These are phyloP conservation scores for Cyprinodon diabolis DNA, from an alignment of 2,797 vertebrate genomes.

Conservation along the genomic window DNA sequence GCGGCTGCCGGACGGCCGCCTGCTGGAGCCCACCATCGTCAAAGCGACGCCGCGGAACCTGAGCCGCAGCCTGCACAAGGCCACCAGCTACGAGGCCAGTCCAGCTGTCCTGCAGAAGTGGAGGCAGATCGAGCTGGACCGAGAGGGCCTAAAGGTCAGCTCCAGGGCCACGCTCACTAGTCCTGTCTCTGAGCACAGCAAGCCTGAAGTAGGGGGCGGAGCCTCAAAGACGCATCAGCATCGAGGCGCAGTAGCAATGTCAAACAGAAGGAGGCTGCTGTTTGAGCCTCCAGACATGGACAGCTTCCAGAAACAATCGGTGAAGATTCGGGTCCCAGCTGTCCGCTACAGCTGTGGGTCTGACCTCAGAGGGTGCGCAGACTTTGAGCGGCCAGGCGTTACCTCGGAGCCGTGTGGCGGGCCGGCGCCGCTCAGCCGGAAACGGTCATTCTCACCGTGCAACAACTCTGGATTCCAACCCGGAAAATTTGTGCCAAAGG, in stretches of 20 bases:
- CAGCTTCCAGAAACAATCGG: conserved; percentile 43
- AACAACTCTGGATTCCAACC: conserved; percentile 36
- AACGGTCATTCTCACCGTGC: conserved; percentile 54
- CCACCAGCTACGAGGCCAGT: conserved; percentile 91
- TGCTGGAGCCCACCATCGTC: conserved; percentile 90
- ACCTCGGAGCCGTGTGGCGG: conserved; percentile 40
- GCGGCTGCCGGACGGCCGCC: conserved; percentile 88
- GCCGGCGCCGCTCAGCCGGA: conserved; percentile 25
- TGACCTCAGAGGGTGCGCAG: conserved; percentile 18
- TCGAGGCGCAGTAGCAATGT: background rate
- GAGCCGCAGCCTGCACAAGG: conserved; percentile 86
- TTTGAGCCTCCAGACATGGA: conserved; percentile 70
- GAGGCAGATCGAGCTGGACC: conserved; percentile 94
- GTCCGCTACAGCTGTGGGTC: conserved; percentile 47
- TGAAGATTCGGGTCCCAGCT: conserved; percentile 57
- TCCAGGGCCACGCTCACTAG: conserved; percentile 90
- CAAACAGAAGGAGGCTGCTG: conserved; percentile 73
- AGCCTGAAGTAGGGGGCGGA: conserved; percentile 32
- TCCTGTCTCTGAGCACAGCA: conserved; percentile 63
- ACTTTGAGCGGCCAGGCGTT: conserved; percentile 27
- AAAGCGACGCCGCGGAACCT: conserved; percentile 95
- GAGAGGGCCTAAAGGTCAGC: conserved; percentile 86
- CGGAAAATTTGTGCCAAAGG: conserved; percentile 58
- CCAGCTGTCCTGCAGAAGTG: conserved; percentile 92
- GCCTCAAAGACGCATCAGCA: conserved; percentile 11